Evolutionary conservation across 2,113 vertebrate genomes (phyloP), one percentile per base, ranked within the genome.

Genomic region (Podocnemis expansa): DNA sequence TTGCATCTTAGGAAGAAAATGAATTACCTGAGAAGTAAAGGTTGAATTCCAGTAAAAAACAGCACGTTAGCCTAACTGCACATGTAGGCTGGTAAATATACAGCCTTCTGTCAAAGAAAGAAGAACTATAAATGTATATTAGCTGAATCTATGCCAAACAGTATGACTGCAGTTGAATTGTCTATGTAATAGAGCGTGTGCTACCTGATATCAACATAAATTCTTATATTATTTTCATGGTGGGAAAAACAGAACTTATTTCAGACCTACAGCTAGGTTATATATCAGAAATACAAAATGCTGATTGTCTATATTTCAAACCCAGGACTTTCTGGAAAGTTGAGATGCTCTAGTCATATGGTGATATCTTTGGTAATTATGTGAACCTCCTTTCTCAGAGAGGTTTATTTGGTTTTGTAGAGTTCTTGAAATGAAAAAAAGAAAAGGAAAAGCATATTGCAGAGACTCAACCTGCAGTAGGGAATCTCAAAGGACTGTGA

Each of bases 41-140:
- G 93, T 92, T 96, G 93, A 96, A 89, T 92, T 82, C 82, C 89
- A 90, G 85, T 94, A 96, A 94, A 96, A 94, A 97, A 91, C 87
- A 91, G 60, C 94, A 88, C 93, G 95, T 94, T 92, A 94, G 75
- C 49, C 80, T 91, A 84, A 93, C 90, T 91, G 92, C 91, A 89
- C 56, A 80, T 49, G 45, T 55, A 95, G 85, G 58, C 96, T 96
- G 90, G 93, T 96, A 90, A 92, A 96, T 95, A 96, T 90, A 84
- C 88, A 97, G 91, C 91, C 85, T 95, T 90, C 85, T 96, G 91
- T 93, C 94, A 96, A 85, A 94, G 93, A 45, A 93, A 93, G 84
- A 80, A 96, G 89, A 67, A 80, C 93, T 90, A 82, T 91, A 97
- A 96, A 96, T 93, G 94, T 87, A 92, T 94, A 95, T 96, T 92